These are phyloP conservation scores for Sinhomidia bicolor DNA, from an alignment of 2,888 invertebrate genomes.

Conservation along the genomic window DNA sequence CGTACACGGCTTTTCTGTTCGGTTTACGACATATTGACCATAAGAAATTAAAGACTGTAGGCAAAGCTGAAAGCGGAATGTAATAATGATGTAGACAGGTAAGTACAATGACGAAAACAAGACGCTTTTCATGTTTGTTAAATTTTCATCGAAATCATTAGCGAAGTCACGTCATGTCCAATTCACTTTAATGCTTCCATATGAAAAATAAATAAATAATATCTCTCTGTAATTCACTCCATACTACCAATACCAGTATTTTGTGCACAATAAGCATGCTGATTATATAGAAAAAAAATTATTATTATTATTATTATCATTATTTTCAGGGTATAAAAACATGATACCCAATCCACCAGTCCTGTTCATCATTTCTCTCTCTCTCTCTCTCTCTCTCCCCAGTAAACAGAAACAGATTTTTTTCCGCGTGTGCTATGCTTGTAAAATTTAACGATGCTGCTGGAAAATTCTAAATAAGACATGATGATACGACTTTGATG, in stretches of 20 bases:
- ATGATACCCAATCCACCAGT: background rate
- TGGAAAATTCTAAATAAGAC: slow-evolving; percentile 51
- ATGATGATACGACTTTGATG: slow-evolving; percentile 1
- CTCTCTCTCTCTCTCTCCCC: background rate
- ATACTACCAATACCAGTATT: background rate
- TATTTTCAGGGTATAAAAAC: background rate
- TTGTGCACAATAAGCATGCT: background rate
- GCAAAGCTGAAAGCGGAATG: slow-evolving; percentile 43
- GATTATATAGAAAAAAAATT: background rate
- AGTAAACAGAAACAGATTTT: slow-evolving; percentile 12
- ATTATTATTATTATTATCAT: slow-evolving; percentile 20
- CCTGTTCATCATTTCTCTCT: background rate
- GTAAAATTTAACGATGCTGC: slow-evolving; percentile 56
- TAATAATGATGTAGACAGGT: slow-evolving; percentile 36
- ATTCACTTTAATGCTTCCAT: slow-evolving; percentile 12
- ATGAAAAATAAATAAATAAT: slow-evolving; percentile 1
- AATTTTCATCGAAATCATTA: slow-evolving; percentile 62
- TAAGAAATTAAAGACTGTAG: background rate
- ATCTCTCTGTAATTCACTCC: background rate
- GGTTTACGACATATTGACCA: no score
- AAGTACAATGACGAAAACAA: slow-evolving; percentile 43
- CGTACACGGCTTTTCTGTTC: no score
- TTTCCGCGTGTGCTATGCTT: background rate
- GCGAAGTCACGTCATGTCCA: slow-evolving; percentile 33
- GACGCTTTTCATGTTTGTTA: slow-evolving; percentile 54